Evolutionary conservation across 64 coral and sea anemone species (phyloP).

Genomic region (Trachythela sp.): DNA sequence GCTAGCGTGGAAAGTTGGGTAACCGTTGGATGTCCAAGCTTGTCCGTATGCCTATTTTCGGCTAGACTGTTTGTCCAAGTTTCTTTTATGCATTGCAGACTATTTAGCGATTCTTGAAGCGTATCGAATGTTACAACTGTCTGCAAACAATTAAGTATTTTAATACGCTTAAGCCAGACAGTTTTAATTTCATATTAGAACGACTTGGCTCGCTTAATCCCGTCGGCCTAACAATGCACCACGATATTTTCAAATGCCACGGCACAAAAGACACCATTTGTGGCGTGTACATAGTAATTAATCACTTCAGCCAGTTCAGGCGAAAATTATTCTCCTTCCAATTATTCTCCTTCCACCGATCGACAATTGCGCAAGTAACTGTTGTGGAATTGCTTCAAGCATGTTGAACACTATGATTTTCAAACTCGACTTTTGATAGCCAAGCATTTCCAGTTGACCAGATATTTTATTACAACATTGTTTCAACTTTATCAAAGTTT

Average conservation of each 20-base stretch:
- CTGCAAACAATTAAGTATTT: background rate
- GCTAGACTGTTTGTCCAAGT: background rate
- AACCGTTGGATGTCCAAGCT: background rate
- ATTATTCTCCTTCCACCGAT: background rate
- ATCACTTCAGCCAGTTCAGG: background rate
- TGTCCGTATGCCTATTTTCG: no score
- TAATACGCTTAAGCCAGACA: background rate
- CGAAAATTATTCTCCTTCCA: background rate
- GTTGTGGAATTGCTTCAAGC: no score
- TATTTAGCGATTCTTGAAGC: background rate
- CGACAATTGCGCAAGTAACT: no score
- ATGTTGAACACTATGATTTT: no score
- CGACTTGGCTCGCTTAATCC: background rate
- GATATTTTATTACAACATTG: no score
- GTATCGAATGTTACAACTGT: background rate
- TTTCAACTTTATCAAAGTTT: no score
- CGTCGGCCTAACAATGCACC: background rate
- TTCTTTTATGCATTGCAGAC: background rate
- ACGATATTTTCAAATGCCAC: background rate
- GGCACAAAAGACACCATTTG: background rate
- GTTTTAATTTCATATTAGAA: background rate
- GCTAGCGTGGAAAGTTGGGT: background rate
- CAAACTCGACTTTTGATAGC: no score
- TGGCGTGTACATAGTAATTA: background rate
- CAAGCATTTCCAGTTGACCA: no score